Evolutionary conservation across 2,113 vertebrate species (phyloP).

Genomic region (Lucifuga dentata): DNA sequence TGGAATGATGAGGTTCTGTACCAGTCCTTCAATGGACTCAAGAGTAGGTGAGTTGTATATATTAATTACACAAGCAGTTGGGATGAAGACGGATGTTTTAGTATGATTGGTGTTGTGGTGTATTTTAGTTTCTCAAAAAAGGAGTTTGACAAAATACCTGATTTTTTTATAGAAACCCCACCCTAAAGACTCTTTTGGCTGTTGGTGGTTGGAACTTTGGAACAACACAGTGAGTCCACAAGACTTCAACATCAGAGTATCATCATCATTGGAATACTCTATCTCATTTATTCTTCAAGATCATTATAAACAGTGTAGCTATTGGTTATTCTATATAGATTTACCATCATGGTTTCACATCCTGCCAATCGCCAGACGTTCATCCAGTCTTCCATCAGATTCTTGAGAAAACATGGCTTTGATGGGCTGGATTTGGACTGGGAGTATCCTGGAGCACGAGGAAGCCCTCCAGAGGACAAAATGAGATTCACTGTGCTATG

Average conservation of each 20-base stretch:
- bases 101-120: too few species aligned
- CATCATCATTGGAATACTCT: not conserved
- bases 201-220: constrained; percentile 88
- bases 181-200: constrained; percentile 85
- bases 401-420: constrained; percentile 79
- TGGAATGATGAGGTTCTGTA: constrained; percentile 86
- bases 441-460: constrained; percentile 81
- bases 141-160: too few species aligned
- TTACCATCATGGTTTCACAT: constrained; percentile 76
- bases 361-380: constrained; percentile 74
- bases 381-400: constrained; percentile 80
- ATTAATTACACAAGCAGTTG: not conserved
- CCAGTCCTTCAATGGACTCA: constrained; percentile 83
- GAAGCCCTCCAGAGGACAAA: constrained; percentile 84
- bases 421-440: constrained; percentile 85
- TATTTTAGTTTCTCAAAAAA: too few species aligned
- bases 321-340: constrained; percentile 40
- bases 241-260: constrained; percentile 64
- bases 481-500: constrained; percentile 78
- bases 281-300: not conserved
- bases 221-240: constrained; percentile 57
- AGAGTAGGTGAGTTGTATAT: constrained; percentile 75
- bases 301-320: not conserved
- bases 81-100: too few species aligned
- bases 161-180: constrained; percentile 79